Conservation (phyloP, 1,140 invertebrate species). For the Xylocopa sonorina region DNA sequence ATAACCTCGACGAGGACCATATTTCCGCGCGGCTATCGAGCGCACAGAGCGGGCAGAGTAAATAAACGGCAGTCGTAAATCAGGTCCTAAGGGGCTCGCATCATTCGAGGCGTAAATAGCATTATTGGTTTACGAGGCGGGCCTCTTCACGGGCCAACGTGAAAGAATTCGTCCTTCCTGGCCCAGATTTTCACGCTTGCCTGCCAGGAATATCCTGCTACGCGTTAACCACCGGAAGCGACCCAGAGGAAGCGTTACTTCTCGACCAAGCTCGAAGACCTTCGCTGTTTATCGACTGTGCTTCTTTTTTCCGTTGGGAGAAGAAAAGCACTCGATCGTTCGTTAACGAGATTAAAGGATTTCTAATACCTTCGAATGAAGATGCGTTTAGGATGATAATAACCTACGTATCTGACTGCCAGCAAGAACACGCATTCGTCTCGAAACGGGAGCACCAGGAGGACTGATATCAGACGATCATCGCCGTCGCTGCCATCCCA, state of each 20-base stretch:
- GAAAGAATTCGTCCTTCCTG: slow-evolving; percentile 49
- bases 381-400: too few species aligned
- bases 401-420: too few species aligned
- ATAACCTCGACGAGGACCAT: slow-evolving; percentile 65
- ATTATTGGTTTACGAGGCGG: slow-evolving; percentile 77
- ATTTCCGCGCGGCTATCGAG: slow-evolving; percentile 71
- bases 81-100: slow-evolving; percentile 71
- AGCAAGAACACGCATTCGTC: too few species aligned
- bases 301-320: too few species aligned
- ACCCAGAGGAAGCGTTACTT: background rate
- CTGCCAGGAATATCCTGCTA: slow-evolving; percentile 18
- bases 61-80: slow-evolving; percentile 72
- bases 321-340: too few species aligned
- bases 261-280: background rate
- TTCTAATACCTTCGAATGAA: too few species aligned
- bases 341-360: too few species aligned
- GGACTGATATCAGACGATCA: too few species aligned
- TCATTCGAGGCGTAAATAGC: slow-evolving; percentile 78
- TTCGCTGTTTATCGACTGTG: background rate
- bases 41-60: slow-evolving; percentile 21
- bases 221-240: slow-evolving; percentile 33
- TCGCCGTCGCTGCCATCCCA: too few species aligned
- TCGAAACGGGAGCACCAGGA: background rate
- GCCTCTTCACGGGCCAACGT: slow-evolving; percentile 27
- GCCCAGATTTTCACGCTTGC: slow-evolving; percentile 10